phyloP scores from a whole-genome alignment of 2,888 invertebrate species.

The Augiades crinisus region DNA sequence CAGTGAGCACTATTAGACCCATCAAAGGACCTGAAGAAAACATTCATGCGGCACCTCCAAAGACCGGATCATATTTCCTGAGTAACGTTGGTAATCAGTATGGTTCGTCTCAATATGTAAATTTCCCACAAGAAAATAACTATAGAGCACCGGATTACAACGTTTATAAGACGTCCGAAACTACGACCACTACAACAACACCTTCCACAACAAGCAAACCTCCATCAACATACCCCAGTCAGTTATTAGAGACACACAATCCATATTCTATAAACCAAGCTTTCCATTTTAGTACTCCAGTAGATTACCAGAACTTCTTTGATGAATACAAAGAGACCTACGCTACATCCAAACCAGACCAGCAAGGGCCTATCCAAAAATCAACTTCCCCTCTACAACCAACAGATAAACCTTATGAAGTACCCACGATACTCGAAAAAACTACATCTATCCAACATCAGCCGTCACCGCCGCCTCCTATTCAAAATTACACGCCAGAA shows the following conservation, averaged over 20 bases:
- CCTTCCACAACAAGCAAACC: conserved; percentile 54
- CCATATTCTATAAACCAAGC: conserved; percentile 77
- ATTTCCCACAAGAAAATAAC: conserved; percentile 43
- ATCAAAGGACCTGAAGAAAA: conserved; percentile 42
- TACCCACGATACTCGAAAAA: conserved; percentile 34
- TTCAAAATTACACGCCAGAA: conserved; percentile 66
- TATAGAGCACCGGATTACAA: conserved; percentile 34
- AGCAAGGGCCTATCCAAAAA: conserved; percentile 38
- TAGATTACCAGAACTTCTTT: conserved; percentile 67
- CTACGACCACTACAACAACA: conserved; percentile 49
- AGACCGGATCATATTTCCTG: conserved; percentile 56
- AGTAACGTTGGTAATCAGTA: conserved; percentile 51
- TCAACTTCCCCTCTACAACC: conserved; percentile 38
- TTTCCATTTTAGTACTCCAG: conserved; percentile 72
- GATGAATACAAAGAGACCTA: conserved; percentile 63
- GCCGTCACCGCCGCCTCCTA: conserved; percentile 54
- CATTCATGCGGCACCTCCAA: conserved; percentile 40
- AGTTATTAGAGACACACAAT: conserved; percentile 70
- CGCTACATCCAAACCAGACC: conserved; percentile 43
- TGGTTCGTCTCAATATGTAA: conserved; percentile 47
- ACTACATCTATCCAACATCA: conserved; percentile 39
- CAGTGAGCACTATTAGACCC: conserved; percentile 57
- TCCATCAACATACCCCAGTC: conserved; percentile 62
- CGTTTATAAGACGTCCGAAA: conserved; percentile 49
- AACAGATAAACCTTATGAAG: conserved; percentile 43